Base-by-base conservation (phyloP, 2,888 invertebrate genomes). In the Dicroscelio sp. region DNA sequence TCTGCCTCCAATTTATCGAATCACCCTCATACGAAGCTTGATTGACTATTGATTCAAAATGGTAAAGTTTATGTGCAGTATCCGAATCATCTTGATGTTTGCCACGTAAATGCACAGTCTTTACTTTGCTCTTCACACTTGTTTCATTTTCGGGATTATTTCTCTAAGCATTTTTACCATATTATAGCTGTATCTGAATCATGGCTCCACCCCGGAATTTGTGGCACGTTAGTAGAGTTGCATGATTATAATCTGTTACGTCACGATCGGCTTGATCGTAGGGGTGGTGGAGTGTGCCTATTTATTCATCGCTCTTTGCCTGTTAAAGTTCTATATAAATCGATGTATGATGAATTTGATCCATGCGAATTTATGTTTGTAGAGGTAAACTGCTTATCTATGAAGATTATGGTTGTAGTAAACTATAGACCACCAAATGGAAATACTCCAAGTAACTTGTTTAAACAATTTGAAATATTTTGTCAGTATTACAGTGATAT, bases 91-190 rank as follows among this genome's bases (percentile, higher is more conserved):
- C 6, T 60, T 27, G 58, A 33, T 4, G 58, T 58, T 58, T 69
- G 69, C 30, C 82, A 82, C 30, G 4, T 82, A 8, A 84, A 84
- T 58, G 84, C 84, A 14, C 84, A 84, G 14, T 75, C 84, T 35
- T 23, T 84, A 6, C 52, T 38, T 1, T 30, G 2, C 10, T 4
- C 10, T 5, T 10, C 63, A 1, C 84, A 84, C 23, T 73, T 73
- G 2, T n/a, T 10, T 31, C 23, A 20, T 12, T 65, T 84, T 35
- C 4, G 14, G 3, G 27, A 75, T 12, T 76, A n/a, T 48, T 31
- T 84, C 6, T 0, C 10, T 0, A 0, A 6, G 12, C 31, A 75
- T n/a, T 20, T 17, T 10, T 65, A 35, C 43, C 63, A 75, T 30
- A 8, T 84, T 0, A 76, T 75, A 12, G 84, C 52, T 1, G 65